Base-by-base conservation (phyloP, 2,888 invertebrate genomes). In the Epistrophe eligans region DNA sequence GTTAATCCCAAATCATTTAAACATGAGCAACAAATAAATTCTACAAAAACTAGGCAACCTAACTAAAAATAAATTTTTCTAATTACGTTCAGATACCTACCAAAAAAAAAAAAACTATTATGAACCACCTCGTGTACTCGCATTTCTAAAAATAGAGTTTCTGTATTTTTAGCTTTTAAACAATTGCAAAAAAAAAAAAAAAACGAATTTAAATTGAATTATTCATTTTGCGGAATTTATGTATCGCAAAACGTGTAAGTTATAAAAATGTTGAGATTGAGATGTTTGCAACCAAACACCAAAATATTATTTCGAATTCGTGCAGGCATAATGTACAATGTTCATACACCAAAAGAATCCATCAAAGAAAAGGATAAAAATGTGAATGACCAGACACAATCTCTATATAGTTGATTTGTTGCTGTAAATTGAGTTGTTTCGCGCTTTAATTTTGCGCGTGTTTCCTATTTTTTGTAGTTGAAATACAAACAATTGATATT, bases 21-120 rank as follows among this genome's bases (percentile, higher is more conserved):
- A 66, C 79, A 80, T 72, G 76, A 79, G 76, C 76, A 84, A 73
- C 64, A 60, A 80, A 80, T 77, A 77, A 84, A 79, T 48, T 72
- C 32, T 58, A 64, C 52, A 79, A 52, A 15, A 64, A 35, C 52
- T 40, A 48, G 13, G 11, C 58, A 19, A 48, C 52, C 1, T n/a
- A 35, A 58, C 35, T 58, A 64, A 60, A 84, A 84, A 71, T 76
- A 66, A 17, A 40, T 57, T n/a, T n/a, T 55, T 48, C 50, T 60
- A 35, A 35, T 35, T 35, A 35, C 1, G 24, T 2, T 28, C 28
- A 28, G 60, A 28, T 40, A 38, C 43, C 66, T 24, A 24, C 24
- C 24, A 24, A 24, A 1, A 15, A 45, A 1, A 15, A 45, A 43
- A 48, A 19, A 67, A 35, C 66, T 67, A 67, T 67, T 43, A 38